Conservation (phyloP, 1,140 invertebrate species). For the Hyles vespertilio region DNA sequence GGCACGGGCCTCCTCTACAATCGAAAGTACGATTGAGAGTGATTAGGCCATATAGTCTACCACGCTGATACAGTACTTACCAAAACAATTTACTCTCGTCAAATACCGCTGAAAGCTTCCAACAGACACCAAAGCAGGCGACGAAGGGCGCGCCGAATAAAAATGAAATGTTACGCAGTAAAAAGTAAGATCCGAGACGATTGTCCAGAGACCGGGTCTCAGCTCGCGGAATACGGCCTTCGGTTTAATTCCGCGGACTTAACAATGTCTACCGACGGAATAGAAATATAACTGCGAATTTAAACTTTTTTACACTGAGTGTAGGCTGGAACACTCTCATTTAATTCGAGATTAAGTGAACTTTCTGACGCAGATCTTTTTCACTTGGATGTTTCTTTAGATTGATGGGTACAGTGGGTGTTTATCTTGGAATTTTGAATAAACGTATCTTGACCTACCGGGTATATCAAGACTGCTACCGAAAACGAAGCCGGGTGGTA, state of each 20-base stretch:
- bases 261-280: background rate
- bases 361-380: background rate
- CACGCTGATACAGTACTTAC: too few species aligned
- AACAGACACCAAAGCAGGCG: slow-evolving; percentile 7
- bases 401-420: too few species aligned
- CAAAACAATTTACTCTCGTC: too few species aligned
- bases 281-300: slow-evolving; percentile 6
- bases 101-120: background rate
- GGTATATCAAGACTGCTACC: too few species aligned
- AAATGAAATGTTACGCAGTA: slow-evolving; percentile 47
- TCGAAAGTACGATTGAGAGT: too few species aligned
- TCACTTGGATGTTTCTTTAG: too few species aligned
- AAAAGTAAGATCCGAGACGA: slow-evolving; percentile 32
- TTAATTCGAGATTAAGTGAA: slow-evolving; percentile 8
- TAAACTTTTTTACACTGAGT: slow-evolving; percentile 2
- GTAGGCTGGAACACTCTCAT: background rate
- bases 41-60: too few species aligned
- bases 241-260: slow-evolving; percentile 5
- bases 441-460: too few species aligned
- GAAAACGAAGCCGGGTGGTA: too few species aligned
- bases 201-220: slow-evolving; percentile 4
- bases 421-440: too few species aligned
- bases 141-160: slow-evolving; percentile 33
- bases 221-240: slow-evolving; percentile 1
- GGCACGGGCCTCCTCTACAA: too few species aligned